A percentile compares a stretch with the other conserved stretches of the same genome.
Conservation (phyloP, 2,888 invertebrate species). For the Bibio marci region DNA sequence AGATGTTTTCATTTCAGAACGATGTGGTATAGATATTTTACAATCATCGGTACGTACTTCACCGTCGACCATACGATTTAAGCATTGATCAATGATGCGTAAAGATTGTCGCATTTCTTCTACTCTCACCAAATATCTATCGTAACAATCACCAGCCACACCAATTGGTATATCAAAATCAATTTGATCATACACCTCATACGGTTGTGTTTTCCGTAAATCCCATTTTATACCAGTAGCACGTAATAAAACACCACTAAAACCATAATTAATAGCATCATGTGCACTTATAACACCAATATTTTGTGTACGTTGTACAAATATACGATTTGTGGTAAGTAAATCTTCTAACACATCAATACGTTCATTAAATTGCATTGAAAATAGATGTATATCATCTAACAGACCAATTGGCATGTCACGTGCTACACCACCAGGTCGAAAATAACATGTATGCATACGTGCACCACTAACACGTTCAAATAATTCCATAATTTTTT, state of each 20-base stretch:
- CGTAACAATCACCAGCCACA: slow-evolving; percentile 67
- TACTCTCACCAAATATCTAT: slow-evolving; percentile 51
- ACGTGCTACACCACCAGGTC: slow-evolving; percentile 63
- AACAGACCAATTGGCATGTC: slow-evolving; percentile 59
- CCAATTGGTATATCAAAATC: slow-evolving; percentile 77
- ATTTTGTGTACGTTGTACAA: slow-evolving; percentile 49
- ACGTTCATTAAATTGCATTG: slow-evolving; percentile 47
- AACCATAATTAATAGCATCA: slow-evolving; percentile 60
- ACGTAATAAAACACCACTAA: slow-evolving; percentile 58
- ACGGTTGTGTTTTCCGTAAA: slow-evolving; percentile 61
- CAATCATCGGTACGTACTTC: slow-evolving; percentile 64
- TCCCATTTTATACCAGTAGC: slow-evolving; percentile 80
- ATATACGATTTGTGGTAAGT: slow-evolving; percentile 57
- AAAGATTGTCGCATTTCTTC: slow-evolving; percentile 63
- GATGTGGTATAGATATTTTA: slow-evolving; percentile 55
- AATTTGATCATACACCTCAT: slow-evolving; percentile 65
- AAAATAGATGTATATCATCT: slow-evolving; percentile 62
- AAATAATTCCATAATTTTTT: slow-evolving; percentile 70
- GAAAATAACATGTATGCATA: slow-evolving; percentile 65
- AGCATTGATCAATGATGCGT: slow-evolving; percentile 59
- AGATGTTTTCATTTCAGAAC: slow-evolving; percentile 66
- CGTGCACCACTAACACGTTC: slow-evolving; percentile 71
- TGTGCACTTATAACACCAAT: slow-evolving; percentile 56
- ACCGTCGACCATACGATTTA: slow-evolving; percentile 69
- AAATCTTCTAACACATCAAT: slow-evolving; percentile 74